These are phyloP conservation scores for Excalfactoria chinensis DNA, from an alignment of 2,113 vertebrate genomes.

Conservation along the genomic window DNA sequence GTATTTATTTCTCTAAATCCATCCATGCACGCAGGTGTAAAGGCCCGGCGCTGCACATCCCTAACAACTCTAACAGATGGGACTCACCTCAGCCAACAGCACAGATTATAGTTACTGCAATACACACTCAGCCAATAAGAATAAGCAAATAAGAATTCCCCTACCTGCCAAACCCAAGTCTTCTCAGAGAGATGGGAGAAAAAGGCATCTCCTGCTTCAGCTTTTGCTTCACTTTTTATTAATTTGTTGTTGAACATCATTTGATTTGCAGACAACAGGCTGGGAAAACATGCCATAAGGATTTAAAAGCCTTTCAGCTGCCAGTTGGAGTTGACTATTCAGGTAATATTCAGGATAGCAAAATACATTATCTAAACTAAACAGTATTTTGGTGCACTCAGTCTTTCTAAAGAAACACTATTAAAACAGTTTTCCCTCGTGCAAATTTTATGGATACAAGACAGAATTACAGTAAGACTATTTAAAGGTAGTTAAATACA, in stretches of 20 bases:
- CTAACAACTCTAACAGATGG: constrained; percentile 26
- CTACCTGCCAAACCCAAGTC: background rate
- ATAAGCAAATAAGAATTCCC: background rate
- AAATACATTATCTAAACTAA: background rate
- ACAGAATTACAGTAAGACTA: background rate
- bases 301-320: background rate
- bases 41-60: background rate
- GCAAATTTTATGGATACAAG: background rate
- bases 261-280: background rate
- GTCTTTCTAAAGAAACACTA: background rate
- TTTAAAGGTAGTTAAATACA: background rate
- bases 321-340: background rate
- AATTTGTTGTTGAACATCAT: background rate
- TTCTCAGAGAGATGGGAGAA: background rate
- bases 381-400: background rate
- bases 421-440: background rate
- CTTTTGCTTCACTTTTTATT: background rate
- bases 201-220: background rate
- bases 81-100: background rate
- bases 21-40: background rate
- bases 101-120: background rate
- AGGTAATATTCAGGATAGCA: background rate
- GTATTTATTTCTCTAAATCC: background rate
- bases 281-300: background rate
- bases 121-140: background rate